Percentiles rank a stretch among this genome's conserved stretches.
phyloP scores from a whole-genome alignment of 2,797 vertebrate genomes.

The Caiman crocodilus region DNA sequence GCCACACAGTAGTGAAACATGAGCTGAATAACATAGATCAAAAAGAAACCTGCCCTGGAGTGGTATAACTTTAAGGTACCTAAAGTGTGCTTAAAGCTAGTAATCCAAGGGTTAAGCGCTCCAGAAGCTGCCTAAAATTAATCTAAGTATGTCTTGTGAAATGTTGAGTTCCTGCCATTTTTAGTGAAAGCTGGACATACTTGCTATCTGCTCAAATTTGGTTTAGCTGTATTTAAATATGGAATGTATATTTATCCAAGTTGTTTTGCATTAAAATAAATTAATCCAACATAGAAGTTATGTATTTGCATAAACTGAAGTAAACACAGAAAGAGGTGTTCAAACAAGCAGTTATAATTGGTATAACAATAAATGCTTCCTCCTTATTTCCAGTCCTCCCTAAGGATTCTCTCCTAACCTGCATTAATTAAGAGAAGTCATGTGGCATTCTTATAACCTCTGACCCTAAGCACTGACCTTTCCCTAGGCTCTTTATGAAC shows the following conservation, averaged over 20 bases:
- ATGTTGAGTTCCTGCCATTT: constrained; percentile 69
- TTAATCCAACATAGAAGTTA: constrained; percentile 59
- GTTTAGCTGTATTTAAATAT: constrained; percentile 71
- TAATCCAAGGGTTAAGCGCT: too few species aligned
- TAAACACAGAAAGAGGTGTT: constrained; percentile 49
- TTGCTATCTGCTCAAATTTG: constrained; percentile 70
- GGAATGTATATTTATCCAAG: constrained; percentile 34
- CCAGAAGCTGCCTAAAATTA: too few species aligned
- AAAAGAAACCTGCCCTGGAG: too few species aligned
- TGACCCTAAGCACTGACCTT: constrained; percentile 59
- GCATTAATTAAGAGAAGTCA: constrained; percentile 60
- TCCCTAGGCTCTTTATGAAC: constrained; percentile 2
- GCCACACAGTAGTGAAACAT: too few species aligned
- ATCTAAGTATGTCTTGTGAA: constrained; percentile 54
- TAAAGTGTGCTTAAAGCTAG: too few species aligned
- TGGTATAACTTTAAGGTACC: too few species aligned
- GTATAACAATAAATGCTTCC: constrained; percentile 42
- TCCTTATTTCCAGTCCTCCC: constrained; percentile 43
- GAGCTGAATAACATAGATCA: too few species aligned
- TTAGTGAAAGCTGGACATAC: constrained; percentile 59
- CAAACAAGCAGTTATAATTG: constrained; percentile 53
- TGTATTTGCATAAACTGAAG: constrained; percentile 54
- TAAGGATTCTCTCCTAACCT: constrained; percentile 32
- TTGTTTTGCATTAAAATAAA: constrained; percentile 63
- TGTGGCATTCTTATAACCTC: constrained; percentile 60